phyloP scores from a whole-genome alignment of 2,888 invertebrate genomes.

The Sinhomidia bicolor region DNA sequence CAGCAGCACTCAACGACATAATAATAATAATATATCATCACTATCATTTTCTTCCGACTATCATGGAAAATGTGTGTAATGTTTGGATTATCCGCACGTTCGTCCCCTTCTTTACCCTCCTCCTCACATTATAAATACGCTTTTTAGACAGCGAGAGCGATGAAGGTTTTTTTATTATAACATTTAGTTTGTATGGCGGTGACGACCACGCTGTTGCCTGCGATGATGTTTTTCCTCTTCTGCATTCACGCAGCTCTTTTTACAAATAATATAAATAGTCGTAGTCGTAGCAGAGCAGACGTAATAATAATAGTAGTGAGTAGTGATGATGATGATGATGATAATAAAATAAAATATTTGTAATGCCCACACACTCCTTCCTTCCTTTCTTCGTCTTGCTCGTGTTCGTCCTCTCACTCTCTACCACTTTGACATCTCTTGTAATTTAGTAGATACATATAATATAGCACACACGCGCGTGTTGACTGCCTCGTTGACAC shows the following conservation, averaged over 20 bases:
- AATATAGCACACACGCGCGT: neutral
- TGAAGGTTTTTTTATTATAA: neutral
- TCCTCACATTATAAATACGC: neutral
- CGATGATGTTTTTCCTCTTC: neutral
- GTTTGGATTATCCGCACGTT: conserved; percentile 46
- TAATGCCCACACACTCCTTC: neutral
- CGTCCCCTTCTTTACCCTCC: conserved; percentile 7
- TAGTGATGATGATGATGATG: neutral
- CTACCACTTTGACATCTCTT: conserved; percentile 4
- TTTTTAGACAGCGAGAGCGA: neutral
- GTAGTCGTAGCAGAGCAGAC: neutral
- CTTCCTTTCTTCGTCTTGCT: neutral
- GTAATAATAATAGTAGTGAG: no score
- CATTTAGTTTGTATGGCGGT: no score
- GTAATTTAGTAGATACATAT: conserved; percentile 8
- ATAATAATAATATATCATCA: conserved; percentile 42
- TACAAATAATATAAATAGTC: conserved; percentile 16
- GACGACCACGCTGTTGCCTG: neutral
- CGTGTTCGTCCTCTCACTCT: no score
- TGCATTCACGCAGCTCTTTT: neutral
- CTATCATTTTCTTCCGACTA: neutral
- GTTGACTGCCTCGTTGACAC: neutral
- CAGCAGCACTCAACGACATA: conserved; percentile 48
- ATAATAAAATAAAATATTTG: neutral
- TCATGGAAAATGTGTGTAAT: conserved; percentile 40